Base-by-base conservation (phyloP, 2,888 invertebrate species). In the Cerastoderma edule region DNA sequence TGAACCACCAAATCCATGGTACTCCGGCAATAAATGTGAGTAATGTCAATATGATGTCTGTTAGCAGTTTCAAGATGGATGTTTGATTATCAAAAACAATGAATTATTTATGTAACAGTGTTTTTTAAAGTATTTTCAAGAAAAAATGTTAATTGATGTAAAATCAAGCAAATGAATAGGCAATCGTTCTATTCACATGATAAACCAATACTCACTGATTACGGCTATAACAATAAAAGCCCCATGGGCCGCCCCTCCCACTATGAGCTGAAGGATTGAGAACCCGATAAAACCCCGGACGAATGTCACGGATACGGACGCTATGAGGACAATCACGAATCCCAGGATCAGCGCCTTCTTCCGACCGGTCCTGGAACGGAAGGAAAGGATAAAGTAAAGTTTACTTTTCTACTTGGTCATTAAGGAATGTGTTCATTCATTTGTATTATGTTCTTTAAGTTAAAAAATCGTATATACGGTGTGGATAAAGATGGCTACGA, bases 141-240 rank as follows among this genome's bases (percentile, higher is more conserved):
- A n/a, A n/a, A n/a, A n/a, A n/a, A n/a, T n/a, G n/a, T n/a, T n/a
- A n/a, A n/a, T n/a, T 16, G 24, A n/a, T n/a, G n/a, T n/a, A n/a
- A n/a, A n/a, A n/a, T n/a, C n/a, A n/a, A n/a, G n/a, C n/a, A n/a
- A n/a, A n/a, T n/a, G n/a, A n/a, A n/a, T n/a, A n/a, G n/a, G n/a
- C n/a, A n/a, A n/a, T n/a, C n/a, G n/a, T n/a, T n/a, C n/a, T n/a
- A n/a, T n/a, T n/a, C n/a, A n/a, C n/a, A n/a, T n/a, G n/a, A n/a
- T n/a, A n/a, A n/a, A n/a, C n/a, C n/a, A 5, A 39, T 35, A 65
- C 77, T 67, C 72, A 85, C 85, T 74, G 3, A 83, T 67, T 2
- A 85, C 85, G 39, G 82, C 81, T 5, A 84, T 77, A 8, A 75
- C 72, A 46, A 85, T 73, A 44, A 85, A 84, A 0, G 78, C 84